Conservation (phyloP, 2,888 invertebrate species). For the Notodonta dromedarius region DNA sequence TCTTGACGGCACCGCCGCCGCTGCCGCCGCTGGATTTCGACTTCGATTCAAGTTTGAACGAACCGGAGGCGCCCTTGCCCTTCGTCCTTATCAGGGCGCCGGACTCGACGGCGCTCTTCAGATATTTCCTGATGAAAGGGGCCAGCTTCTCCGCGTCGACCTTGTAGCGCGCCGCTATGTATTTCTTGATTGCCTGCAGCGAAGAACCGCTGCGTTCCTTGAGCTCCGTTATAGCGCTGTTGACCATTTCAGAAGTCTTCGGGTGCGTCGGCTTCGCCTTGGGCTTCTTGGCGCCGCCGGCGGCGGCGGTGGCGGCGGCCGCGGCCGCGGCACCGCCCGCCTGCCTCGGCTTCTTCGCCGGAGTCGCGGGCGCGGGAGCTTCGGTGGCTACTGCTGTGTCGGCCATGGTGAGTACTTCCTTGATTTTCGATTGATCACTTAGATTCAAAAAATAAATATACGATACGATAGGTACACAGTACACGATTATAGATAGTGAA, state of each 20-base stretch:
- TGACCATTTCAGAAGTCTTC: constrained; percentile 77
- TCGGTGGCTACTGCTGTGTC: constrained; percentile 54
- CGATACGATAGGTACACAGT: constrained; percentile 12
- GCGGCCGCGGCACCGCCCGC: constrained; percentile 27
- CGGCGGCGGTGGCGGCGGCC: constrained; percentile 40
- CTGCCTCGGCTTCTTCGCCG: constrained; percentile 51
- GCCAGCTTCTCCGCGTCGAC: constrained; percentile 72
- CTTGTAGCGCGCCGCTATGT: too few species aligned
- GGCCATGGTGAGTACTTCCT: constrained; percentile 33
- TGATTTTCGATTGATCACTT: not conserved
- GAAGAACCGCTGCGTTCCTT: too few species aligned
- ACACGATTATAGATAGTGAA: constrained; percentile 21
- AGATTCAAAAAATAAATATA: not conserved
- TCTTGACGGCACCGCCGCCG: too few species aligned
- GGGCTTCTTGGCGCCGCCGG: too few species aligned
- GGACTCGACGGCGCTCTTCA: constrained; percentile 80
- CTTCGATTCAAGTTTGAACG: too few species aligned
- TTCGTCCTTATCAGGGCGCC: constrained; percentile 83
- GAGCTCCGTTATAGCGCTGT: constrained; percentile 77
- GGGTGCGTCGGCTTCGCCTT: constrained; percentile 50
- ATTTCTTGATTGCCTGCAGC: too few species aligned
- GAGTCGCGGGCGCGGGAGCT: constrained; percentile 50
- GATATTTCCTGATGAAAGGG: constrained; percentile 83
- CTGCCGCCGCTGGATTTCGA: too few species aligned
- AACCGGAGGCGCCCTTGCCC: constrained; percentile 54